phyloP scores from a whole-genome alignment of 2,888 invertebrate species.

The Nudaria mundana region DNA sequence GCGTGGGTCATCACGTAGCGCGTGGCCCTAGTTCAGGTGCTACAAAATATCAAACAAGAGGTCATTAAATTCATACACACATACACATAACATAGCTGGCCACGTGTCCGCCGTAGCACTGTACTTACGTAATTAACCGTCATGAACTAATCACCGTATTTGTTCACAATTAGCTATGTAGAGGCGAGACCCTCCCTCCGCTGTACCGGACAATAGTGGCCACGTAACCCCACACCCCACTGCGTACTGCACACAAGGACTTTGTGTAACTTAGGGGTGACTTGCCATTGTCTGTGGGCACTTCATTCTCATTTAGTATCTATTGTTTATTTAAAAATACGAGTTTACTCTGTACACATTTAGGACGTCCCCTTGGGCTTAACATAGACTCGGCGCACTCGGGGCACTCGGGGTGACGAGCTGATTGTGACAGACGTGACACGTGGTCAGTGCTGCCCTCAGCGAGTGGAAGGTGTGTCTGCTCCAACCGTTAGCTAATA shows the following conservation, averaged over 20 bases:
- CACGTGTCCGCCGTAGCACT: neutral
- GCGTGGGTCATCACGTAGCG: too few relatives aligned
- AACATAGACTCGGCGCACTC: neutral
- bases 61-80: neutral
- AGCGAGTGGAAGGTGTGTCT: neutral
- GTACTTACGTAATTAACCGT: neutral
- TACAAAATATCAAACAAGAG: too few relatives aligned
- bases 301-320: slow-evolving; percentile 2
- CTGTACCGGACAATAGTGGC: slow-evolving; percentile 12
- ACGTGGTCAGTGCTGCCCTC: neutral
- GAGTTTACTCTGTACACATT: neutral
- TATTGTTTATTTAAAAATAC: slow-evolving; percentile 11
- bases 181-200: neutral
- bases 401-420: neutral
- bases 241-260: neutral
- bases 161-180: slow-evolving; percentile 17
- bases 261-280: slow-evolving; percentile 1
- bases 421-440: neutral
- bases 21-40: too few relatives aligned
- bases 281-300: slow-evolving; percentile 12
- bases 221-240: neutral
- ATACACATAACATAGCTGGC: neutral
- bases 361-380: neutral
- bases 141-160: slow-evolving; percentile 18
- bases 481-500: neutral